Conservation (phyloP, 2,888 invertebrate species). For the Helleia helle region DNA sequence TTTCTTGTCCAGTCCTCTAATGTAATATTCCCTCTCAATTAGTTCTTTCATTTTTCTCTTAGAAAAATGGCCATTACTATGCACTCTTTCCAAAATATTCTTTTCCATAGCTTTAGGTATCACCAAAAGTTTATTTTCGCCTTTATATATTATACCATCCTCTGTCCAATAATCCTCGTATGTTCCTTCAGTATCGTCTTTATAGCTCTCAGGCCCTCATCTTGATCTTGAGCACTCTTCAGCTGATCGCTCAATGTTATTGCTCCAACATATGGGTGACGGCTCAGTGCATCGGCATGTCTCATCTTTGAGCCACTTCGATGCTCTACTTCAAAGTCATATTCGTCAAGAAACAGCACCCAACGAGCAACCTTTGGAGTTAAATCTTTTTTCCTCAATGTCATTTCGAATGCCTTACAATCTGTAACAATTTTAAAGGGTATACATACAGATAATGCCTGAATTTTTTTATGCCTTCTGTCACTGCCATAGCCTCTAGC, state of each 20-base stretch:
- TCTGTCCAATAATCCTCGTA: conserved; percentile 23
- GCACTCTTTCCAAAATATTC: conserved; percentile 18
- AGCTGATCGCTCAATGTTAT: conserved; percentile 14
- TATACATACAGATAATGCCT: neutral
- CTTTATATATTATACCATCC: conserved; percentile 22
- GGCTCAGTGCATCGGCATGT: conserved; percentile 2
- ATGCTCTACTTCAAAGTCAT: neutral
- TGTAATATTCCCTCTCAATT: conserved; percentile 24
- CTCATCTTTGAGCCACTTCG: neutral
- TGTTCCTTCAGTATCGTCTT: conserved; percentile 16
- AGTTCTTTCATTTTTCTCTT: conserved; percentile 8
- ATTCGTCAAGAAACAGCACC: conserved; percentile 2
- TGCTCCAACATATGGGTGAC: conserved; percentile 4
- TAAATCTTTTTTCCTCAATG: conserved; percentile 3
- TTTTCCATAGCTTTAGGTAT: conserved; percentile 31
- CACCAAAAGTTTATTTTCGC: conserved; percentile 20
- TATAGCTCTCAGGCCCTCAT: conserved; percentile 21
- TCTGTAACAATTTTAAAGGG: no score
- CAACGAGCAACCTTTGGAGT: conserved; percentile 3
- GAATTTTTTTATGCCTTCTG: neutral
- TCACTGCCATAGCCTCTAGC: neutral
- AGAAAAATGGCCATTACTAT: conserved; percentile 23
- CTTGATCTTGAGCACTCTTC: conserved; percentile 18
- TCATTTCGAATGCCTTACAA: neutral
- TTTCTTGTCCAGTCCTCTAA: conserved; percentile 20